These are phyloP conservation scores for Pogona vitticeps DNA, from an alignment of 2,113 vertebrate genomes.

Conservation along the genomic window DNA sequence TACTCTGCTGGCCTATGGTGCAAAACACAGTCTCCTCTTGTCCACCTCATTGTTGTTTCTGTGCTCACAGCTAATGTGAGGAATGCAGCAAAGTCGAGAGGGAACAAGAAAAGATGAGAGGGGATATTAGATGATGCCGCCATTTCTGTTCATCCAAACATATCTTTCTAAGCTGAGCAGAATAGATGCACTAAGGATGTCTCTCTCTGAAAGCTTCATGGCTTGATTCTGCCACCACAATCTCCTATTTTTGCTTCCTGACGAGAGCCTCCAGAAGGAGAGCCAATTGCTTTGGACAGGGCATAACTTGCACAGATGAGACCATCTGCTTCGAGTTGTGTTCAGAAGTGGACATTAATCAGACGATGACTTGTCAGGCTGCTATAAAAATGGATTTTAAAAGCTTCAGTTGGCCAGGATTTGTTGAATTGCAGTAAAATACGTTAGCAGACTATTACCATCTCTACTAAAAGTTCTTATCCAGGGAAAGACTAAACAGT, in stretches of 20 bases:
- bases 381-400: background rate
- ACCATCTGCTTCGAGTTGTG: conserved; percentile 7
- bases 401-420: background rate
- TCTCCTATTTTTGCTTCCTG: background rate
- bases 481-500: too few species aligned
- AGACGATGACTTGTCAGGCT: background rate
- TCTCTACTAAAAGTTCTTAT: too few species aligned
- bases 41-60: too few species aligned
- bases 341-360: conserved; percentile 12
- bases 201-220: background rate
- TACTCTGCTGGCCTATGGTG: too few species aligned
- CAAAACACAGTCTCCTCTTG: too few species aligned
- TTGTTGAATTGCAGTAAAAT: background rate
- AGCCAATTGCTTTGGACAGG: background rate
- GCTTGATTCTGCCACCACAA: background rate
- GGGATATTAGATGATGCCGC: too few species aligned
- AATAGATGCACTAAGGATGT: background rate
- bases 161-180: background rate
- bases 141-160: background rate
- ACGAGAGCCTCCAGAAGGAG: background rate
- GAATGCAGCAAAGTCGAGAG: background rate
- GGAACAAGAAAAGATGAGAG: background rate
- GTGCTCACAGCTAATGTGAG: background rate
- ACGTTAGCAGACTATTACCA: background rate
- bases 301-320: background rate